These are phyloP conservation scores for Hephaestus fuliginosus DNA, from an alignment of 2,797 vertebrate genomes.

Conservation along the genomic window DNA sequence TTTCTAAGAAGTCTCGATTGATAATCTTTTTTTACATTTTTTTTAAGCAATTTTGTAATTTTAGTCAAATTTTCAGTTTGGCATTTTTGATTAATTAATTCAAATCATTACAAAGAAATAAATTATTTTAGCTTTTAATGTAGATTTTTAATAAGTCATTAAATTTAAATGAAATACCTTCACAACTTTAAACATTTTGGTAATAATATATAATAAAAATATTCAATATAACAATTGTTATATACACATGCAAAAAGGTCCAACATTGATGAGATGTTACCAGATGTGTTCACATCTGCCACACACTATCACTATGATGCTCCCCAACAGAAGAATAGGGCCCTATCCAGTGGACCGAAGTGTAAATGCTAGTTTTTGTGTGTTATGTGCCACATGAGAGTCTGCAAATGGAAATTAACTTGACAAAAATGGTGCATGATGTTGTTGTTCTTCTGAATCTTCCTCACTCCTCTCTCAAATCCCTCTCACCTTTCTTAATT, in stretches of 20 bases:
- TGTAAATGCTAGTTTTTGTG: neutral
- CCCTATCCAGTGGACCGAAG: neutral
- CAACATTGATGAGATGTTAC: no score
- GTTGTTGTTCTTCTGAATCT: neutral
- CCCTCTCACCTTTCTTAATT: neutral
- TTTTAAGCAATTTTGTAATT: neutral
- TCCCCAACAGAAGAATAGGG: neutral
- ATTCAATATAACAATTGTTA: neutral
- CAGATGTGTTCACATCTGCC: no score
- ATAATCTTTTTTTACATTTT: neutral
- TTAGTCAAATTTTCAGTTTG: neutral
- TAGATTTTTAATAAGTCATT: neutral
- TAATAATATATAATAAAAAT: neutral
- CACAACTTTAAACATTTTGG: neutral
- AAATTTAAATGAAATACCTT: neutral
- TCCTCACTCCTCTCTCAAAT: rapidly evolving
- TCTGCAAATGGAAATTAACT: neutral
- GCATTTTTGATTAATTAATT: neutral
- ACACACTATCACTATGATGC: neutral
- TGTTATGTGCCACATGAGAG: neutral
- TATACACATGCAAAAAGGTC: no score
- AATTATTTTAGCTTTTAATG: neutral
- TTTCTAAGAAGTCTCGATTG: neutral
- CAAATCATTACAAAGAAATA: neutral
- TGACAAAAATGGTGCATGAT: neutral